Evolutionary conservation across 2,888 invertebrate genomes (phyloP).

Genomic region (Patella caerulea): DNA sequence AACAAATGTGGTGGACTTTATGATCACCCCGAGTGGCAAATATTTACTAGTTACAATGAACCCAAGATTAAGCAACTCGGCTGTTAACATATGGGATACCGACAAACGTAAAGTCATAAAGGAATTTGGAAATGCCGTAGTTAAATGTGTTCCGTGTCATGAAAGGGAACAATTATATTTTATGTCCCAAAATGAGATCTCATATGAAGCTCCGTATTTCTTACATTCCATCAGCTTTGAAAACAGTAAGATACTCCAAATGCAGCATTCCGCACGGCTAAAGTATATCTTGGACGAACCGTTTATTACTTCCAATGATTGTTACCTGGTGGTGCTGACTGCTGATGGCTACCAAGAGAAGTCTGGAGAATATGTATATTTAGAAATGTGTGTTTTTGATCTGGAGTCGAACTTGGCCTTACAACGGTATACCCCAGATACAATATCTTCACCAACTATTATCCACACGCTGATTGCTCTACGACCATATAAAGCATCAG

Average conservation of each 20-base stretch:
- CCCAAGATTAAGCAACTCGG: slow-evolving; percentile 50
- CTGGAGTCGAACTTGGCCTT: slow-evolving; percentile 53
- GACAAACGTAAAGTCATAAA: slow-evolving; percentile 57
- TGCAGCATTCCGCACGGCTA: slow-evolving; percentile 47
- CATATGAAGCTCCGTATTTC: slow-evolving; percentile 56
- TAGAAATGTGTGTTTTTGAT: slow-evolving; percentile 61
- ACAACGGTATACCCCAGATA: slow-evolving; percentile 57
- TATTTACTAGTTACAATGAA: slow-evolving; percentile 60
- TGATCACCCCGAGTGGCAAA: slow-evolving; percentile 61
- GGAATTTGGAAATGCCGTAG: slow-evolving; percentile 64
- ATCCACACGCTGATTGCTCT: slow-evolving; percentile 61
- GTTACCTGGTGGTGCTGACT: slow-evolving; percentile 63
- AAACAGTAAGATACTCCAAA: slow-evolving; percentile 48
- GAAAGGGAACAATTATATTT: slow-evolving; percentile 48
- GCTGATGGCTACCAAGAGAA: slow-evolving; percentile 57
- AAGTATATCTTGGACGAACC: slow-evolving; percentile 57
- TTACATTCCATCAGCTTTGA: slow-evolving; percentile 55
- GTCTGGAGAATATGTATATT: slow-evolving; percentile 52
- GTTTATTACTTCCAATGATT: slow-evolving; percentile 63
- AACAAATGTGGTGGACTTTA: slow-evolving; percentile 55
- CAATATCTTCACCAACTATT: slow-evolving; percentile 56
- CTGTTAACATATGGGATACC: slow-evolving; percentile 67
- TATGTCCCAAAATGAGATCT: slow-evolving; percentile 51
- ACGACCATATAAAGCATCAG: slow-evolving; percentile 45
- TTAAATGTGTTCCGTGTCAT: slow-evolving; percentile 56